Evolutionary conservation across 2,888 invertebrate genomes (phyloP).

Genomic region (Chirona hameri): DNA sequence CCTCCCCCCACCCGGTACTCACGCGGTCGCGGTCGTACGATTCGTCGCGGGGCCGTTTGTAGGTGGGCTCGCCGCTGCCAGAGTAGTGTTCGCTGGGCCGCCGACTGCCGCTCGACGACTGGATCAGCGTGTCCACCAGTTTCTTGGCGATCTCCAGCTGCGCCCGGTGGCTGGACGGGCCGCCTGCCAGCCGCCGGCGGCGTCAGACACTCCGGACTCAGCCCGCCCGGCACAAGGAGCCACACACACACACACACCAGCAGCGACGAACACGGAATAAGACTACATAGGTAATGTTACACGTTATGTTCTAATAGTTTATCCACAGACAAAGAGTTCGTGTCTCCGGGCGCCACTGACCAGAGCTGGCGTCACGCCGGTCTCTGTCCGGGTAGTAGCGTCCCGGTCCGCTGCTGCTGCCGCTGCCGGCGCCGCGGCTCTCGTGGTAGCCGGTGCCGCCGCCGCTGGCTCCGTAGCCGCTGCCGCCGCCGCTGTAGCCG

Average conservation of each 20-base stretch:
- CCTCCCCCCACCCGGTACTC: not conserved
- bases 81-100: not conserved
- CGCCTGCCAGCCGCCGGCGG: not conserved
- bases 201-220: too few species aligned
- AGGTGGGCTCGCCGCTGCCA: slow-evolving; percentile 44
- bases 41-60: slow-evolving; percentile 9
- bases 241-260: too few species aligned
- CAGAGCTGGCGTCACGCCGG: not conserved
- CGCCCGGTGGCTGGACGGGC: not conserved
- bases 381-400: slow-evolving; percentile 3
- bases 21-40: not conserved
- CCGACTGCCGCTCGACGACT: not conserved
- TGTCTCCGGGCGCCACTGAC: not conserved
- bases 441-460: not conserved
- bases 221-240: too few species aligned
- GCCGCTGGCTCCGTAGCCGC: not conserved
- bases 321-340: too few species aligned
- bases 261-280: too few species aligned
- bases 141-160: slow-evolving; percentile 27
- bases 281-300: too few species aligned
- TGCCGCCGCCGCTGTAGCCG: not conserved
- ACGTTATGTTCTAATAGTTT: too few species aligned
- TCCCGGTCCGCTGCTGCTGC: not conserved
- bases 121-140: slow-evolving; percentile 27
- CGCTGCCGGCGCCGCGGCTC: not conserved